Percentiles rank a stretch among this genome's conserved stretches.
Evolutionary conservation across 2,888 invertebrate genomes (phyloP).

Genomic region (Platypus cylindrus): DNA sequence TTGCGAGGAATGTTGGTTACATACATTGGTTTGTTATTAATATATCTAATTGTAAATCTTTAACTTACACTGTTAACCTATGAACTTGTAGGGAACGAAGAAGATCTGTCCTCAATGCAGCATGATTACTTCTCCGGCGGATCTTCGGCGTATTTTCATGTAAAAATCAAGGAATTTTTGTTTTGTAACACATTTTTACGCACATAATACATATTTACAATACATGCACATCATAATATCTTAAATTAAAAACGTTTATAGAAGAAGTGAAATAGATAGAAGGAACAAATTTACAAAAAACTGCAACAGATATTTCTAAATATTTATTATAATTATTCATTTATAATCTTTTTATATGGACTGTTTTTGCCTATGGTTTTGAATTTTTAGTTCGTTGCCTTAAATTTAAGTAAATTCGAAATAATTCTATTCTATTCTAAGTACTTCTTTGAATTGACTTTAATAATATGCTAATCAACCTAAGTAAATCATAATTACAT

Average conservation of each 20-base stretch:
- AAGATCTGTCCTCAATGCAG: constrained; percentile 92
- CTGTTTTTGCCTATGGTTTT: too few relatives aligned
- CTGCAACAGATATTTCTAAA: too few relatives aligned
- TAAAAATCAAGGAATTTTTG: constrained; percentile 34
- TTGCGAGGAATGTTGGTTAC: constrained; percentile 60
- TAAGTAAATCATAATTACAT: too few relatives aligned
- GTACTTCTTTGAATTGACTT: too few relatives aligned
- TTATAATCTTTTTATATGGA: too few relatives aligned
- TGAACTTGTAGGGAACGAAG: constrained; percentile 56
- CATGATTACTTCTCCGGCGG: constrained; percentile 79
- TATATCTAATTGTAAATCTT: background rate
- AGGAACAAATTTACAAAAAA: too few relatives aligned
- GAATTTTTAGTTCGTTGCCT: too few relatives aligned
- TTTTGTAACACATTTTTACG: background rate
- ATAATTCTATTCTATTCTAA: too few relatives aligned
- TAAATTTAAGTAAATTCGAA: too few relatives aligned
- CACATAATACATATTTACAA: constrained; percentile 1
- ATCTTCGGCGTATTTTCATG: constrained; percentile 81
- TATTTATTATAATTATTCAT: too few relatives aligned
- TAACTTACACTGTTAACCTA: constrained; percentile 1
- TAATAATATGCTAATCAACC: too few relatives aligned
- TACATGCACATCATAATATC: constrained; percentile 1
- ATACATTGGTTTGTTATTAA: constrained; percentile 39
- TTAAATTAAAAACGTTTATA: constrained; percentile 2
- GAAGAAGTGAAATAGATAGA: too few relatives aligned